phyloP scores from a whole-genome alignment of 2,113 vertebrate genomes.

The Rhabdornis inornatus region DNA sequence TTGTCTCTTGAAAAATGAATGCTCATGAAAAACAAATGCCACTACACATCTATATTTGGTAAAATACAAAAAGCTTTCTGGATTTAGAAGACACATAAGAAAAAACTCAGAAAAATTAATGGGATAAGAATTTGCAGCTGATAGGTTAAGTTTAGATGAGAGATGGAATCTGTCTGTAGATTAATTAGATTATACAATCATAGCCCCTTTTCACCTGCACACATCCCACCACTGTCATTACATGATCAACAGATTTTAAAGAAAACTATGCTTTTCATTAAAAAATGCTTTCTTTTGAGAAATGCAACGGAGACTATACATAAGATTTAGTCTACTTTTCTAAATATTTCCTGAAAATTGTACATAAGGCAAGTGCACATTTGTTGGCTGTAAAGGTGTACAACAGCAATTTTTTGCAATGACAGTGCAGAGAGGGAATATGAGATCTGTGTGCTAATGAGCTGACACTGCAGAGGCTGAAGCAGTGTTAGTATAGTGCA shows the following conservation, averaged over 20 bases:
- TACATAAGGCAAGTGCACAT: constrained; percentile 74
- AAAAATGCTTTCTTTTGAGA: constrained; percentile 23
- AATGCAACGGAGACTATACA: constrained; percentile 39
- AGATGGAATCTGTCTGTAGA: constrained; percentile 64
- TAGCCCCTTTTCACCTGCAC: constrained; percentile 51
- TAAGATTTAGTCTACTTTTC: constrained; percentile 60
- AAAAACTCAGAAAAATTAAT: constrained; percentile 45
- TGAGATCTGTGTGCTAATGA: constrained; percentile 99
- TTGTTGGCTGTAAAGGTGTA: constrained; percentile 84
- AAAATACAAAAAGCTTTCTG: constrained; percentile 34
- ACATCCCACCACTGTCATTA: constrained; percentile 54
- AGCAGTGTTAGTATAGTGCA: constrained; percentile 81
- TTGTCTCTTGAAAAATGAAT: neutral
- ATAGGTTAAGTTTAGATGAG: constrained; percentile 55
- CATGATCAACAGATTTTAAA: constrained; percentile 78
- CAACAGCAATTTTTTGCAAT: constrained; percentile 90
- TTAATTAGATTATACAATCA: constrained; percentile 78
- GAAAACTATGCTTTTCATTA: constrained; percentile 8
- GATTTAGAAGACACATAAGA: constrained; percentile 23
- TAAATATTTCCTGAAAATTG: constrained; percentile 66
- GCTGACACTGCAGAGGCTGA: constrained; percentile 94
- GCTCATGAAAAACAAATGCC: neutral
- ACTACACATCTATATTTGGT: neutral
- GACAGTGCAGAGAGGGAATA: constrained; percentile 91
- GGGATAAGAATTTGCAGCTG: constrained; percentile 66